Base-by-base conservation (phyloP, 2,888 invertebrate species). In the Myathropa florea region DNA sequence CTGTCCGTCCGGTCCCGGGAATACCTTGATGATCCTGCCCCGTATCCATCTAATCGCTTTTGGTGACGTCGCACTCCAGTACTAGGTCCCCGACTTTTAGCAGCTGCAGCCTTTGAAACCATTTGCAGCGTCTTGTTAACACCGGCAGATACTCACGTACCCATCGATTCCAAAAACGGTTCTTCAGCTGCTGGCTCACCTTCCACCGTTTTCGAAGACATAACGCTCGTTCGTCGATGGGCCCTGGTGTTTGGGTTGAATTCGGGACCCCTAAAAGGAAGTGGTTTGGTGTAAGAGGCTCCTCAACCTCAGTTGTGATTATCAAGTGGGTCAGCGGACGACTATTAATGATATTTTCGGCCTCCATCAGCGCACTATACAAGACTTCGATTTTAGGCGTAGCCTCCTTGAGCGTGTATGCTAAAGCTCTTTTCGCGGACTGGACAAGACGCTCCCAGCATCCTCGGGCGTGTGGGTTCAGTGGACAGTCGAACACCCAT, bases 401-500 rank as follows among this genome's bases (percentile, higher is more conserved):
- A 26, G 39, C 9, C n/a, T 64, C 57, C 1, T 24, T 33, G 26
- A 76, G 59, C 0, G 60, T 60, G 28, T 28, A 18, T 68, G 53
- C 46, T 28, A 55, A 30, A 0, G 28, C 46, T 23, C 28, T 24
- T 28, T 55, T 30, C 21, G 53, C 30, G 23, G 68, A 68, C 53
- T 55, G 68, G 4, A 36, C 36, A 18, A 76, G 39, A 18, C 76
- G 24, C 26, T 76, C 76, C 73, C 73, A 73, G 33, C 21, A 26
- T 3, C 88, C 89, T 55, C 55, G 23, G 55, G 55, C 21, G 23
- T 55, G 55, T 55, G 55, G 55, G 12, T 55, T 65, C 1, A 53
- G 39, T 9, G 81, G 81, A 18, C 75, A 81, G 18, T 78, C 63
- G 21, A 78, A 70, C 0, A 33, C n/a, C 70, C 78, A 78, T 26